Percentiles rank a stretch among this genome's conserved stretches.
phyloP scores from a whole-genome alignment of 2,888 invertebrate species.

The Caenorhabditis sp. region DNA sequence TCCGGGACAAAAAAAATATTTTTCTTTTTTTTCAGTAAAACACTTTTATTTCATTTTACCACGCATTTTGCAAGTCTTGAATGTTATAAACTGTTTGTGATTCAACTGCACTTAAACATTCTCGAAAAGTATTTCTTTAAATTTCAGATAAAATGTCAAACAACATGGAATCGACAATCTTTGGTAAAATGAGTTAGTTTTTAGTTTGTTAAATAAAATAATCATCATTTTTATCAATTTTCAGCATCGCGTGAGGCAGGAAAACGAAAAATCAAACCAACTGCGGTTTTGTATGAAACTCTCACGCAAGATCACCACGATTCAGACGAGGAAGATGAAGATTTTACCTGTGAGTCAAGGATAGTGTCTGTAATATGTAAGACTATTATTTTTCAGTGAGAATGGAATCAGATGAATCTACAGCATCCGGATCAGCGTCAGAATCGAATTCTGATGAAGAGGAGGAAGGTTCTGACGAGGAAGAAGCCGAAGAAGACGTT shows the following conservation, averaged over 20 bases:
- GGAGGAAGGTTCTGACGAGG: constrained; percentile 32
- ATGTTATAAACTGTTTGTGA: no score
- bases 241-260: constrained; percentile 65
- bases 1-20: no score
- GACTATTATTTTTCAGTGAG: background rate
- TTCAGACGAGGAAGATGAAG: constrained; percentile 67
- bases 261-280: constrained; percentile 68
- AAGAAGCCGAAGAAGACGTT: constrained; percentile 52
- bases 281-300: constrained; percentile 42
- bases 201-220: background rate
- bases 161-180: constrained; percentile 20
- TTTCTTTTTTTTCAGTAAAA: no score
- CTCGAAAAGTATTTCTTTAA: no score
- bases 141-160: constrained; percentile 23
- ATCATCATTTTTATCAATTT: constrained; percentile 11
- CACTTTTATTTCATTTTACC: no score
- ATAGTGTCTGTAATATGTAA: background rate
- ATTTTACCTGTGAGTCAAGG: constrained; percentile 43
- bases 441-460: background rate
- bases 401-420: constrained; percentile 10
- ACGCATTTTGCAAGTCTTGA: no score
- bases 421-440: background rate
- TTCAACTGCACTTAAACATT: no score
- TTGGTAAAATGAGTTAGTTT: constrained; percentile 37
- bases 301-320: constrained; percentile 29